These are phyloP conservation scores for Halictus ligatus DNA, from an alignment of 2,888 invertebrate species.

Conservation along the genomic window DNA sequence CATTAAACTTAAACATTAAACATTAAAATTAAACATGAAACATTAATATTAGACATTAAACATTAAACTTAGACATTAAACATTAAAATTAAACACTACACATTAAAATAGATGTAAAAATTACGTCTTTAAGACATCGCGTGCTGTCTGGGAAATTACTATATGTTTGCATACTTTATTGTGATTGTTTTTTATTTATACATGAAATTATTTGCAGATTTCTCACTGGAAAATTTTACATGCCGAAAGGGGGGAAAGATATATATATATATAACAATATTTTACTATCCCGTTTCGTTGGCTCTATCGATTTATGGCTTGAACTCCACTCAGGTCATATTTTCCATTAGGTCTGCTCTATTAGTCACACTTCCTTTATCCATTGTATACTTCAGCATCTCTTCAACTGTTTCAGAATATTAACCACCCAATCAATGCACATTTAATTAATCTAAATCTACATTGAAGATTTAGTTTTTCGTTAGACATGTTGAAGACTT, in stretches of 20 bases:
- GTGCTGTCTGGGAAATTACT: too few relatives aligned
- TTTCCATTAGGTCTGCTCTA: slow-evolving; percentile 16
- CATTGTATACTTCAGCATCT: neutral
- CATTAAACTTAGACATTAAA: too few relatives aligned
- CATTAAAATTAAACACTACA: too few relatives aligned
- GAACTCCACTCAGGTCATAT: neutral
- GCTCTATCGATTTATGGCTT: neutral
- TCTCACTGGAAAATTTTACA: neutral
- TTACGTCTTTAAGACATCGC: too few relatives aligned
- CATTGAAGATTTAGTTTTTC: too few relatives aligned
- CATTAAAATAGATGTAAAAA: too few relatives aligned
- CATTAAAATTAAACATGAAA: too few relatives aligned
- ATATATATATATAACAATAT: too few relatives aligned
- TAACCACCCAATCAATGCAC: neutral
- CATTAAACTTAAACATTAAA: too few relatives aligned
- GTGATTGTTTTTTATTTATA: neutral
- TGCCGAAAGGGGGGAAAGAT: too few relatives aligned
- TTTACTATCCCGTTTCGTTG: neutral
- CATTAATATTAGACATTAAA: too few relatives aligned
- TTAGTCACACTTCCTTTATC: slow-evolving; percentile 3
- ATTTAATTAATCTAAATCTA: neutral
- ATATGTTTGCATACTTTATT: neutral
- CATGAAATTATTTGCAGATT: neutral
- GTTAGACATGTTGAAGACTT: too few relatives aligned
- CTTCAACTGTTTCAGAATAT: neutral